A percentile compares a stretch with the other conserved stretches of the same genome.
phyloP scores from a whole-genome alignment of 2,797 vertebrate genomes.

The Picus viridis region DNA sequence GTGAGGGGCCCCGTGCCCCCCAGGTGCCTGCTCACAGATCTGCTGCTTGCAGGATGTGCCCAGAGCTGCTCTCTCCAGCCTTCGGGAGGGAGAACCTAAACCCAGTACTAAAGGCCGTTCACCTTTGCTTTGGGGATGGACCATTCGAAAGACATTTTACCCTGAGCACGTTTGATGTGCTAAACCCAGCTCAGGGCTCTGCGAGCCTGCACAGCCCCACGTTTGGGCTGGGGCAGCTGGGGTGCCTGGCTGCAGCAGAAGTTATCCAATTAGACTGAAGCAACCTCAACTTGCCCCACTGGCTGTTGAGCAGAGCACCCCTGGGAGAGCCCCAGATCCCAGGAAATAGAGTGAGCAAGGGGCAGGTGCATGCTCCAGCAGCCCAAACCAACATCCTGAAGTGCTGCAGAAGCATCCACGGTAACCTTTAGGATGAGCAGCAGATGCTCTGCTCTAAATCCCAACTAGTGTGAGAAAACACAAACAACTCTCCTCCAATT shows the following conservation, averaged over 20 bases:
- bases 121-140: background rate
- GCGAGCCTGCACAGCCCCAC: background rate
- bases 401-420: background rate
- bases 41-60: background rate
- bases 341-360: background rate
- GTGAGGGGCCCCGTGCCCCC: background rate
- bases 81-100: background rate
- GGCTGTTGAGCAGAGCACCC: background rate
- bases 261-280: background rate
- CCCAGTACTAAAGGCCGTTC: background rate
- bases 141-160: background rate
- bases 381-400: background rate
- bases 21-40: background rate
- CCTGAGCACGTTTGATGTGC: background rate
- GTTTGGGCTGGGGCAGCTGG: background rate
- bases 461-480: background rate
- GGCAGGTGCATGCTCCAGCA: background rate
- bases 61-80: background rate
- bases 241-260: background rate
- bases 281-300: background rate
- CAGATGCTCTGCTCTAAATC: slow-evolving; percentile 5
- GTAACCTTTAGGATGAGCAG: background rate
- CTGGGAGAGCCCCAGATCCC: background rate
- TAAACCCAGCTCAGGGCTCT: background rate
- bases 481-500: background rate